Percentiles rank a stretch among this genome's conserved stretches.
Evolutionary conservation across 2,888 invertebrate species (phyloP).

Genomic region (Erebia epiphron): DNA sequence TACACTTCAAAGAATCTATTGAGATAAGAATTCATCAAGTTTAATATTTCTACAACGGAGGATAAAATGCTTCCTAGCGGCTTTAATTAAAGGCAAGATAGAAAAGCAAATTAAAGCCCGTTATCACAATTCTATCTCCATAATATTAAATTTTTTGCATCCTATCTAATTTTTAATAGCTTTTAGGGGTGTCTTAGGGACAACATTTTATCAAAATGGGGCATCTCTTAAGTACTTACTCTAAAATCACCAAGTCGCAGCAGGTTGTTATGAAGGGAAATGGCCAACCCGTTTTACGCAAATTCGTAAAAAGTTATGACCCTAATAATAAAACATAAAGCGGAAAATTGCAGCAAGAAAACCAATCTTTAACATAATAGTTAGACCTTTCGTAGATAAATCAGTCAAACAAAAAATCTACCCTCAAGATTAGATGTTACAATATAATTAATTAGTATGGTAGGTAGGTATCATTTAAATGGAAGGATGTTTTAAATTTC

Average conservation of each 20-base stretch:
- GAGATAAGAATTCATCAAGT: slow-evolving; percentile 8
- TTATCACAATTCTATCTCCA: background rate
- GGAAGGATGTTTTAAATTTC: too few relatives aligned
- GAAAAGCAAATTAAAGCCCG: background rate
- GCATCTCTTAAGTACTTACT: slow-evolving; percentile 60
- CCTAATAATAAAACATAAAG: background rate
- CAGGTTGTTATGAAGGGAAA: slow-evolving; percentile 58
- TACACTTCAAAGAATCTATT: slow-evolving; percentile 1
- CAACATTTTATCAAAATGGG: slow-evolving; percentile 30
- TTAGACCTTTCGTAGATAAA: background rate
- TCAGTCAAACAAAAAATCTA: background rate
- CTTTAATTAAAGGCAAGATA: background rate
- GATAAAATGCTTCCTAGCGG: slow-evolving; percentile 2
- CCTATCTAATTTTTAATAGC: slow-evolving; percentile 5
- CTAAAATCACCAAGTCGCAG: slow-evolving; percentile 64
- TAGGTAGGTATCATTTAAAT: too few relatives aligned
- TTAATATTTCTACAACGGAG: slow-evolving; percentile 1
- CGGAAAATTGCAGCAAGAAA: background rate
- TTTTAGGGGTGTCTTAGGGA: slow-evolving; percentile 13
- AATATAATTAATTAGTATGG: too few relatives aligned
- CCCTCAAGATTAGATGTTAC: background rate
- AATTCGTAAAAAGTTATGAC: slow-evolving; percentile 9
- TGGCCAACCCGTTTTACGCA: slow-evolving; percentile 48
- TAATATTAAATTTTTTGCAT: background rate
- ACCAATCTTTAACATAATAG: background rate